Evolutionary conservation across 2,888 invertebrate genomes (phyloP).

Genomic region (Rutpela maculata): DNA sequence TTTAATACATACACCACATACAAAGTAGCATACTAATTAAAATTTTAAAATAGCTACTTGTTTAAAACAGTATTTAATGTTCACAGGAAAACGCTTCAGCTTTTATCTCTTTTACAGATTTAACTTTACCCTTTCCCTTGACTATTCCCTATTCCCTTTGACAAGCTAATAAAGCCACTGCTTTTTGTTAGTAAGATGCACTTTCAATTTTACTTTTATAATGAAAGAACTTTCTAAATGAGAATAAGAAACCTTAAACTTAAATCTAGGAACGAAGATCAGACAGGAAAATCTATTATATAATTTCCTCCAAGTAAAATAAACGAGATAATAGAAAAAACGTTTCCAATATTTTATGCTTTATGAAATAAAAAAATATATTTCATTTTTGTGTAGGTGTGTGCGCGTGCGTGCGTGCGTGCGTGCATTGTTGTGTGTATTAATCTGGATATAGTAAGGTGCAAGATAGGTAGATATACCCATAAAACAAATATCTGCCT

Average conservation of each 20-base stretch:
- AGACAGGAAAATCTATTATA: not conserved
- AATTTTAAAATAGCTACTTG: constrained; percentile 19
- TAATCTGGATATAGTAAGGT: too few species aligned
- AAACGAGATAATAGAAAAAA: not conserved
- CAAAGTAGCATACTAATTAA: not conserved
- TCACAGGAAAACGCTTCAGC: constrained; percentile 15
- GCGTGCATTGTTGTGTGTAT: too few species aligned
- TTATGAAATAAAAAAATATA: not conserved
- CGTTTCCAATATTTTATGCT: too few species aligned
- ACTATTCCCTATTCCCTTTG: constrained; percentile 33
- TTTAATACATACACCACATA: not conserved
- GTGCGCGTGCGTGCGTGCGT: too few species aligned
- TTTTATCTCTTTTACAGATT: constrained; percentile 9
- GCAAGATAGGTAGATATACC: too few species aligned
- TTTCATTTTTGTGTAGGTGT: not conserved
- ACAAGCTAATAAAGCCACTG: constrained; percentile 21
- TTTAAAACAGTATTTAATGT: constrained; percentile 15
- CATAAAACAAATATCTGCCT: too few species aligned
- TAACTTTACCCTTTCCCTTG: too few species aligned
- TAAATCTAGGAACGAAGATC: not conserved
- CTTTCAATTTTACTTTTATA: constrained; percentile 16
- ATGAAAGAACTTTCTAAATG: constrained; percentile 1
- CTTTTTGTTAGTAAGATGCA: constrained; percentile 20
- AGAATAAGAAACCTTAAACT: not conserved
- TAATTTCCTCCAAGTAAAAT: not conserved